Base-by-base conservation (phyloP, 2,888 invertebrate species). In the Eremobia ochroleuca region DNA sequence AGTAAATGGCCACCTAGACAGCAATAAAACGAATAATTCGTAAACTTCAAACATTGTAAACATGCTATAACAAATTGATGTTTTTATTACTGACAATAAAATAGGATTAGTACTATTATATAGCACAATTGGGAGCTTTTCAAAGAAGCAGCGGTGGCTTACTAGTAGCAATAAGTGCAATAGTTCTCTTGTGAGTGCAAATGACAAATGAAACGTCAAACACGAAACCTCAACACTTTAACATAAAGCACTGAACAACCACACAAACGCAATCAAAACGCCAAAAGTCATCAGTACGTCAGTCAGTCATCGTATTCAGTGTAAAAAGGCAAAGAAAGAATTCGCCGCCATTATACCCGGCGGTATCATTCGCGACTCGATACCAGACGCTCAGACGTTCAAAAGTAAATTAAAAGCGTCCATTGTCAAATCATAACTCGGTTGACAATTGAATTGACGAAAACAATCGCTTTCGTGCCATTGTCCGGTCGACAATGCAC, bases 371-470 rank as follows among this genome's bases (percentile, higher is more conserved):
- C 73, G 66, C 84, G 66, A 71, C 70, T 76, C 72, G 77, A 77
- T 83, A 85, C 76, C 85, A 82, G 83, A 71, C 73, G 49, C 40
- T 76, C 79, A 82, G 77, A 83, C 79, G 79, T 65, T 75, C 80
- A 83, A 69, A 87, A 85, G 87, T 88, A 82, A 89, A 89, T 89
- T 87, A 87, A 87, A 87, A 83, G 73, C 69, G 28, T 52, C 79
- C 77, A 83, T 87, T 89, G 79, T 89, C 81, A 71, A 88, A 88
- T 89, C 87, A 89, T 83, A 88, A 83, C 87, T 83, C 75, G 78
- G 86, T 88, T 83, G 83, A 89, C 88, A 88, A 88, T 89, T 83
- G 88, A 88, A 88, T 89, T 85, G 87, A 87, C 82, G 88, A 88
- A 89, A 89, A 89, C 85, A 85, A 86, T 87, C 83, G 86, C 67